phyloP scores from a whole-genome alignment of 2,797 vertebrate genomes.

The Microtus californicus region DNA sequence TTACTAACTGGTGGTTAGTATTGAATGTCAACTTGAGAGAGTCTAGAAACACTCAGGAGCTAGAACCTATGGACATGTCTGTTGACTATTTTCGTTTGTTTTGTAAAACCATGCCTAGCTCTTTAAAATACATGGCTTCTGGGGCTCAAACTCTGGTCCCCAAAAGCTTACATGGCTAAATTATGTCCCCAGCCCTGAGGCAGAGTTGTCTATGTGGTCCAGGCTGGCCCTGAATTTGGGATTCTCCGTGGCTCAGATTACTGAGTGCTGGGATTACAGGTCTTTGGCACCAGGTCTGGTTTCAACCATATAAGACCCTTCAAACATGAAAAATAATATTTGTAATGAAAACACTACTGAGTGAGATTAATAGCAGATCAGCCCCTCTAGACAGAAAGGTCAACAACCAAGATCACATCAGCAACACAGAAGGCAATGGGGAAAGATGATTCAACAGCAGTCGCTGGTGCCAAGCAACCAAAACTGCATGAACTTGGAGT shows the following conservation, averaged over 20 bases:
- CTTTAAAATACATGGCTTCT: neutral
- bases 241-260: too few species aligned
- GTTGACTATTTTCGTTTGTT: neutral
- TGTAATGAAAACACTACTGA: neutral
- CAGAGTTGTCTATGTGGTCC: neutral
- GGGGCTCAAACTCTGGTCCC: neutral
- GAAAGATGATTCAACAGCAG: too few species aligned
- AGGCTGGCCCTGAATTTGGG: neutral
- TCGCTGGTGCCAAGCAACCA: too few species aligned
- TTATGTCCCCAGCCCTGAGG: neutral
- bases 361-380: neutral
- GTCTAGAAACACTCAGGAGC: neutral
- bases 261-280: too few species aligned
- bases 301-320: too few species aligned
- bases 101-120: neutral
- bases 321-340: neutral
- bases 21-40: neutral
- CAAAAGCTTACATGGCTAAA: neutral
- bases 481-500: too few species aligned
- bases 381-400: neutral
- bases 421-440: neutral
- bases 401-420: neutral
- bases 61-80: neutral
- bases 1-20: neutral
- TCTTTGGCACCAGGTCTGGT: too few species aligned